These are phyloP conservation scores for Anthrax anthrax DNA, from an alignment of 2,888 invertebrate genomes.

Conservation along the genomic window DNA sequence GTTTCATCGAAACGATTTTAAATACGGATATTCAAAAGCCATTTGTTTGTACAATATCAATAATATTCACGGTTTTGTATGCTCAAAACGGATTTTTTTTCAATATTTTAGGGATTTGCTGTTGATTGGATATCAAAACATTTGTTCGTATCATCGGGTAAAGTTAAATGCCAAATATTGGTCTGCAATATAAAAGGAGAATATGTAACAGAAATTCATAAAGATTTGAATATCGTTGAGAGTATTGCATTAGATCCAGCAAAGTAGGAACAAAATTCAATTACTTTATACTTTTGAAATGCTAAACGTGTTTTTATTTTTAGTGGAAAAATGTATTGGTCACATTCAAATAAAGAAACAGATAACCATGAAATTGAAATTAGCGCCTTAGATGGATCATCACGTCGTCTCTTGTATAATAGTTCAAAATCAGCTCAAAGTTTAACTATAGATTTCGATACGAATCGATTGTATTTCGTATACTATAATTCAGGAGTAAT, in stretches of 20 bases:
- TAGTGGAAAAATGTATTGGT: slow-evolving; percentile 44
- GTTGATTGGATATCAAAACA: slow-evolving; percentile 65
- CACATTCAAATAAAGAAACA: slow-evolving; percentile 34
- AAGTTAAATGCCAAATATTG: slow-evolving; percentile 41
- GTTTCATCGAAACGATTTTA: slow-evolving; percentile 54
- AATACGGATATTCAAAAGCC: slow-evolving; percentile 47
- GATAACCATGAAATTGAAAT: slow-evolving; percentile 39
- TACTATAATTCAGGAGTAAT: slow-evolving; percentile 41
- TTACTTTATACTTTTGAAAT: neutral
- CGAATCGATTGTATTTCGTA: slow-evolving; percentile 57
- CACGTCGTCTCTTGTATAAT: slow-evolving; percentile 25
- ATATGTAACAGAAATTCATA: slow-evolving; percentile 40
- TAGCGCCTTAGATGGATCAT: slow-evolving; percentile 52
- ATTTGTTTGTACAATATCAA: slow-evolving; percentile 14
- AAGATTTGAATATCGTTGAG: slow-evolving; percentile 36
- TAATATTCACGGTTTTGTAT: neutral
- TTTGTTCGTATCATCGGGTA: slow-evolving; percentile 45
- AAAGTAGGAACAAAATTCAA: slow-evolving; percentile 23
- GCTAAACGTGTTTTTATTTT: slow-evolving; percentile 1
- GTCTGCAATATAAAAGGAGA: slow-evolving; percentile 60
- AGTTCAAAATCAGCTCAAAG: slow-evolving; percentile 35
- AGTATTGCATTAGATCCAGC: slow-evolving; percentile 58
- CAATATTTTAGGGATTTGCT: slow-evolving; percentile 53
- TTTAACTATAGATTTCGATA: slow-evolving; percentile 44
- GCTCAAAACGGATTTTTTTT: no score